Conservation (phyloP, 1,140 invertebrate genomes). For the Steinernema khuongi region DNA sequence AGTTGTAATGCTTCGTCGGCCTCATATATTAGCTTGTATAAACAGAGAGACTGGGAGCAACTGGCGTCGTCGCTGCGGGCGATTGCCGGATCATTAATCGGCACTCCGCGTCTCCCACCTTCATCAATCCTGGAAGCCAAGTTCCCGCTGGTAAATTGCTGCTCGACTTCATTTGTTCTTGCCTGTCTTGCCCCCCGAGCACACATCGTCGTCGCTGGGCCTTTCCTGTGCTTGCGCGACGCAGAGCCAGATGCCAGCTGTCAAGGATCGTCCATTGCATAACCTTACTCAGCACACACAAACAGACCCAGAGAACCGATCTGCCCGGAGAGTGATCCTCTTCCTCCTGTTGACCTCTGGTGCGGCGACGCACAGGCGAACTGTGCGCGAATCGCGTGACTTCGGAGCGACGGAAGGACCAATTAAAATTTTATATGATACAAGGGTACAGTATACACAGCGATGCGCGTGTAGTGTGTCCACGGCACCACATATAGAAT, state of each 20-base stretch:
- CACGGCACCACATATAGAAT: not conserved
- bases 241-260: not conserved
- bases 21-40: conserved; percentile 15
- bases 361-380: not conserved
- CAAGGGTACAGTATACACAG: conserved; percentile 15
- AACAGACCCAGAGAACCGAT: too few species aligned
- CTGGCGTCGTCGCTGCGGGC: conserved; percentile 1
- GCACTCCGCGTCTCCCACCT: conserved; percentile 7
- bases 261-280: not conserved
- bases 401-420: not conserved
- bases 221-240: too few species aligned
- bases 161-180: not conserved
- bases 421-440: conserved; percentile 6
- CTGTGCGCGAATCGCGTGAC: not conserved
- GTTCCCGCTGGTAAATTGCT: not conserved
- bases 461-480: not conserved
- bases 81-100: conserved; percentile 8
- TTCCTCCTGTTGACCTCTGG: not conserved
- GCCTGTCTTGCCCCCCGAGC: not conserved
- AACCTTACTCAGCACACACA: not conserved
- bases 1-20: conserved; percentile 11
- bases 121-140: conserved; percentile 6
- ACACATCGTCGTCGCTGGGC: not conserved
- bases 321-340: too few species aligned
- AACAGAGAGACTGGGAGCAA: conserved; percentile 14